Conservation (phyloP, 1,140 invertebrate species). For the Pogonomyrmex barbatus region DNA sequence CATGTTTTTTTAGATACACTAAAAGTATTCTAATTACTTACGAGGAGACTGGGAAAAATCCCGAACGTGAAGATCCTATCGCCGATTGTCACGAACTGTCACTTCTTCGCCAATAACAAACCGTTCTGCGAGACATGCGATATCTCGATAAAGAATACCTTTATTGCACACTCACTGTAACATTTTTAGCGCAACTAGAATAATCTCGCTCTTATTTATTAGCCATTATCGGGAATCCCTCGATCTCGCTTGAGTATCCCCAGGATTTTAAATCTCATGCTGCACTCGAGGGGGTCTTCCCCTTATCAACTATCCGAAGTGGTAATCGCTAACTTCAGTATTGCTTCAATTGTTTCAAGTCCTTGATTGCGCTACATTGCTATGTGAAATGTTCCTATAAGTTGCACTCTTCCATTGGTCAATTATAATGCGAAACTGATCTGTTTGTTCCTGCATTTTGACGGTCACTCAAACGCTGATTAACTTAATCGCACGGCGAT, state of each 20-base stretch:
- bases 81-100: background rate
- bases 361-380: too few species aligned
- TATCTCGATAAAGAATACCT: background rate
- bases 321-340: too few species aligned
- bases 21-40: background rate
- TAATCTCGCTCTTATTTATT: background rate
- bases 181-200: background rate
- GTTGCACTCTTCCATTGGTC: too few species aligned
- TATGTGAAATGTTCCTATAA: too few species aligned
- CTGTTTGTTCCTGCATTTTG: too few species aligned
- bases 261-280: background rate
- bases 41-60: background rate
- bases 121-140: background rate
- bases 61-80: background rate
- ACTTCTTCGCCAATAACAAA: background rate
- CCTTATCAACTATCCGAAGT: too few species aligned
- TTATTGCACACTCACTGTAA: background rate
- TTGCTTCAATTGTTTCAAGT: too few species aligned
- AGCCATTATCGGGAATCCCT: background rate
- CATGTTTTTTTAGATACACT: background rate
- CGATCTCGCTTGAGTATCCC: background rate
- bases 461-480: too few species aligned
- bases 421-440: too few species aligned
- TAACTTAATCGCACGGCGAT: too few species aligned
- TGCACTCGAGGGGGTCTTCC: background rate